These are phyloP conservation scores for Platorchestia sp. DNA, from an alignment of 1,140 invertebrate genomes.

Conservation along the genomic window DNA sequence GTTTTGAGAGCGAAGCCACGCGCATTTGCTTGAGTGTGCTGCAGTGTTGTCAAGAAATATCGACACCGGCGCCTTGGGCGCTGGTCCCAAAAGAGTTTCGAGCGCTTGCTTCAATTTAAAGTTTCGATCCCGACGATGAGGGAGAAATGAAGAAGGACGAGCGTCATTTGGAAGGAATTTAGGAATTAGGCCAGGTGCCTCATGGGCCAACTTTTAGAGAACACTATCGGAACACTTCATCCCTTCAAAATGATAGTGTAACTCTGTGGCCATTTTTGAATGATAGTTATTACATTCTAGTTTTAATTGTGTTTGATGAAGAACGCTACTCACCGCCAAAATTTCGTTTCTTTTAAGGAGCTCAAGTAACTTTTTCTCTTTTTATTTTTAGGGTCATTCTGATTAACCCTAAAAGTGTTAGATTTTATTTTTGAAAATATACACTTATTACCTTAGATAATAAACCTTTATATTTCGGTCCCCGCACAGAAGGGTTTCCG, in stretches of 20 bases:
- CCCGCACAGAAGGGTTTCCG: no score
- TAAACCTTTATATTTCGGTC: no score
- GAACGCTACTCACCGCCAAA: not conserved
- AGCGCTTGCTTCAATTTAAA: constrained; percentile 48
- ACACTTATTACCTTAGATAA: no score
- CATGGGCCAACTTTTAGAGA: constrained; percentile 14
- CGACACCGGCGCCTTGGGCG: not conserved
- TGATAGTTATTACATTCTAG: not conserved
- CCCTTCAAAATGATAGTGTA: constrained; percentile 8
- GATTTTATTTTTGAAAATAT: no score
- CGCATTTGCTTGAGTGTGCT: not conserved
- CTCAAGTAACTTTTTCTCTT: not conserved
- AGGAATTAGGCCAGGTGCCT: constrained; percentile 46
- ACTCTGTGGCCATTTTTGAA: not conserved
- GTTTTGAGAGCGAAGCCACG: not conserved
- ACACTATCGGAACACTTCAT: constrained; percentile 13
- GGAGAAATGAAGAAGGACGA: constrained; percentile 51
- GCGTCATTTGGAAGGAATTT: constrained; percentile 55
- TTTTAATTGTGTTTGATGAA: not conserved
- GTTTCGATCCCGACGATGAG: constrained; percentile 50
- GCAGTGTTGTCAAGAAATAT: not conserved
- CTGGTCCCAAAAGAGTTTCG: not conserved
- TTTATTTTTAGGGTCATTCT: not conserved
- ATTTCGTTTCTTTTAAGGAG: not conserved
- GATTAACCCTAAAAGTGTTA: no score